phyloP scores from a whole-genome alignment of 1,140 invertebrate species.

The Mylabris phalerata region DNA sequence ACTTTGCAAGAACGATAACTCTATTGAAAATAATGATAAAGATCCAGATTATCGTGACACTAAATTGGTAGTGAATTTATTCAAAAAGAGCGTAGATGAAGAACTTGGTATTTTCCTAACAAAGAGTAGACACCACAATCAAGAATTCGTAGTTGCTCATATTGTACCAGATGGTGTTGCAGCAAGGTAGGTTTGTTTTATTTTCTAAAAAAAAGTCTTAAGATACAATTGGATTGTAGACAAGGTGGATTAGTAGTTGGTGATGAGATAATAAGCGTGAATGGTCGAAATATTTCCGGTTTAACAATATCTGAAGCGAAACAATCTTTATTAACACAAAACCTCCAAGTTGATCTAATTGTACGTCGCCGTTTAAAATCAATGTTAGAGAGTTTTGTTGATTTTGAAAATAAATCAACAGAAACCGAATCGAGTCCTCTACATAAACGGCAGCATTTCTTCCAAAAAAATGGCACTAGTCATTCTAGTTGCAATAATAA shows the following conservation, averaged over 20 bases:
- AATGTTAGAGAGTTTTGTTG: constrained; percentile 60
- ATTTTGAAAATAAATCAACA: constrained; percentile 50
- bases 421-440: constrained; percentile 22
- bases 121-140: constrained; percentile 60
- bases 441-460: constrained; percentile 45
- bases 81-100: constrained; percentile 56
- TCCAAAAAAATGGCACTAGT: constrained; percentile 52
- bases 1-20: constrained; percentile 1
- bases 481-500: constrained; percentile 52
- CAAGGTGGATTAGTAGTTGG: constrained; percentile 62
- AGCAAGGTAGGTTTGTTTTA: constrained; percentile 34
- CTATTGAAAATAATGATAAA: not conserved
- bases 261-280: constrained; percentile 79
- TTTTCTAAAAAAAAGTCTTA: no score
- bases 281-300: constrained; percentile 66
- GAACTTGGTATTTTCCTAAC: constrained; percentile 81
- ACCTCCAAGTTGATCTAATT: constrained; percentile 67
- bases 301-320: constrained; percentile 69
- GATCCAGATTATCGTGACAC: constrained; percentile 5
- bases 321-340: constrained; percentile 57
- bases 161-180: constrained; percentile 72
- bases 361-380: constrained; percentile 39
- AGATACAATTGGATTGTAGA: constrained; percentile 41
- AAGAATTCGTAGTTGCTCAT: constrained; percentile 76
- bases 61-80: constrained; percentile 54